A percentile compares a stretch with the other conserved stretches of the same genome.
Evolutionary conservation across 2,797 vertebrate genomes (phyloP).

Genomic region (Psittacula derbiana): DNA sequence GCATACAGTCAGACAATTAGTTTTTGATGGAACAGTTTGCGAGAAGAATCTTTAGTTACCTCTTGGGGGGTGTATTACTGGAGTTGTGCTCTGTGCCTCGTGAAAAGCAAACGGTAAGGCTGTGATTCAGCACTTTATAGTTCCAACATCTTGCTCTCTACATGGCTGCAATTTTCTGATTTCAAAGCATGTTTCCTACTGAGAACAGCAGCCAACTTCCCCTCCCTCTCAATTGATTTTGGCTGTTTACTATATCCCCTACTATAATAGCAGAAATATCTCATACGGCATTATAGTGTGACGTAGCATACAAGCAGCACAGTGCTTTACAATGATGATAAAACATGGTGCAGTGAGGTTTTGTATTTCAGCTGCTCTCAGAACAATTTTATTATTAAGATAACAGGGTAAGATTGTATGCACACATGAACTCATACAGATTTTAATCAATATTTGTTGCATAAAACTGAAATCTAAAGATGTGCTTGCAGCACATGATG

Average conservation of each 20-base stretch:
- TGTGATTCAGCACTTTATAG: neutral
- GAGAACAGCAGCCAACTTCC: neutral
- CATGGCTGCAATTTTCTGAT: slow-evolving; percentile 52
- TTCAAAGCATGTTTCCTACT: slow-evolving; percentile 3
- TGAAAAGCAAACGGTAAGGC: slow-evolving; percentile 3
- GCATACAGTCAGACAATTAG: slow-evolving; percentile 41
- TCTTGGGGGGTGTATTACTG: slow-evolving; percentile 14
- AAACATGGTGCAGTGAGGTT: neutral
- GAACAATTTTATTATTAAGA: neutral
- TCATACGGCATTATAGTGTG: neutral
- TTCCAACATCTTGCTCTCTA: slow-evolving; percentile 9
- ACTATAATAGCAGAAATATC: neutral
- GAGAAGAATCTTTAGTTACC: slow-evolving; percentile 53
- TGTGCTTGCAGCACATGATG: neutral
- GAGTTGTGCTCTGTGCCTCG: neutral
- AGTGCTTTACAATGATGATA: neutral
- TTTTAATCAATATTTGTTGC: neutral
- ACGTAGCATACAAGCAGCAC: neutral
- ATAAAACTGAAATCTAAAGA: neutral
- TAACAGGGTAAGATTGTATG: neutral
- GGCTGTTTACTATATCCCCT: slow-evolving; percentile 9
- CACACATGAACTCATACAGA: neutral
- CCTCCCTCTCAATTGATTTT: slow-evolving; percentile 46
- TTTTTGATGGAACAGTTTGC: slow-evolving; percentile 49
- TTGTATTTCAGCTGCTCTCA: neutral